These are phyloP conservation scores for Belonocnema kinseyi DNA, from an alignment of 1,140 invertebrate genomes.

Conservation along the genomic window DNA sequence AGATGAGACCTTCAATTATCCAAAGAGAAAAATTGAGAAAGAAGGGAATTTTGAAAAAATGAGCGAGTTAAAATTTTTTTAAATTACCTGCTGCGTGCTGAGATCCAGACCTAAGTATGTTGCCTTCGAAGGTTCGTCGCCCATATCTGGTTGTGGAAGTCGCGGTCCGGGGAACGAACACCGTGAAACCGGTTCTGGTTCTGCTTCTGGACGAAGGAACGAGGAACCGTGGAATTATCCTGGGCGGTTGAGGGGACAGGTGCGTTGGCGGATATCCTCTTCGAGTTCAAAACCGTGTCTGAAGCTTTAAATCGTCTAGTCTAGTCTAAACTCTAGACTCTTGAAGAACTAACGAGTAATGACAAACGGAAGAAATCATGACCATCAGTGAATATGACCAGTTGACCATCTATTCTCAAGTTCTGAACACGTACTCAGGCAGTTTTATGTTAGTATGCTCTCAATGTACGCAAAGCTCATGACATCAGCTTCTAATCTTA, in stretches of 20 bases:
- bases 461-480: neutral
- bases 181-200: conserved; percentile 9
- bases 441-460: neutral
- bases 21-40: neutral
- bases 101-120: conserved; percentile 86
- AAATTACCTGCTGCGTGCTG: conserved; percentile 87
- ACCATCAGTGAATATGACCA: too few species aligned
- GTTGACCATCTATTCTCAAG: too few species aligned
- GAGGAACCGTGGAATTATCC: neutral
- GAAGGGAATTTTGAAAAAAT: neutral
- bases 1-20: neutral
- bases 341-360: too few species aligned
- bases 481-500: conserved; percentile 6
- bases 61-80: neutral
- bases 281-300: too few species aligned
- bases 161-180: neutral
- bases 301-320: too few species aligned
- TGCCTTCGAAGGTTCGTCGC: conserved; percentile 51
- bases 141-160: conserved; percentile 51
- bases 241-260: neutral
- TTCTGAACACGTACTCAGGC: too few species aligned
- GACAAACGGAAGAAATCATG: too few species aligned
- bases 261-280: conserved; percentile 1
- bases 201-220: neutral
- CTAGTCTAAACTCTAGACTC: too few species aligned